Base-by-base conservation (phyloP, 2,113 vertebrate species). In the Solenodon paradoxus region DNA sequence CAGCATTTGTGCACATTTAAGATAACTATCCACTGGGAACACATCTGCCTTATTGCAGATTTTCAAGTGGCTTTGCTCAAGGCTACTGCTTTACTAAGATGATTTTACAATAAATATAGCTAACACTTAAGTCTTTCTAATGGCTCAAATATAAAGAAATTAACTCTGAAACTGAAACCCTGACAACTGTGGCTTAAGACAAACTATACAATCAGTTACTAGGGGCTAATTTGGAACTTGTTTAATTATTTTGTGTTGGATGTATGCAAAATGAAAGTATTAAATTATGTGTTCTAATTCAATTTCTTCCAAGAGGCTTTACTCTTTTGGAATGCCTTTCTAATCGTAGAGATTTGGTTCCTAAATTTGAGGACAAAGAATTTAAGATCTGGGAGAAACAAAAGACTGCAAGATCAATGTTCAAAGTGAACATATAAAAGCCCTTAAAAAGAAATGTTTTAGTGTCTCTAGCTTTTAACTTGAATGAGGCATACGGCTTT, bases 41-140 rank as follows among this genome's bases (percentile, higher is more conserved):
- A 88, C 5, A 82, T 24, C 45, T 57, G 17, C 7, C 57, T 81
- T 49, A 20, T 40, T 85, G 42, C 28, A 45, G 75, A 81, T 51
- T 82, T 95, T 75, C 77, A 82, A 59, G 59, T 77, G 66, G 47
- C 24, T 69, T 88, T 94, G 47, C 38, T 84, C 90, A 71, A 59
- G 63, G 16, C 10, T 78, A 24, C 55, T 35, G 72, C 42, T 61
- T 22, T 84, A 69, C 61, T 38, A 61, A 75, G 24, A 89, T 78
- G 49, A 69, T 42, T 26, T 79, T 63, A 42, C 32, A 55, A 45
- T 30, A 84, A 53, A 10, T 66, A 78, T 69, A 45, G 88, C 24
- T 85, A 90, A n/a, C 20, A 42, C 8, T 53, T 17, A n/a, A 63
- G 10, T 13, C 17, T 74, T 75, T 75, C 40, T 40, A 68, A 47